A percentile compares a stretch with the other conserved stretches of the same genome.
These are phyloP conservation scores for Mobula hypostoma DNA, from an alignment of 2,113 vertebrate genomes.

Conservation along the genomic window DNA sequence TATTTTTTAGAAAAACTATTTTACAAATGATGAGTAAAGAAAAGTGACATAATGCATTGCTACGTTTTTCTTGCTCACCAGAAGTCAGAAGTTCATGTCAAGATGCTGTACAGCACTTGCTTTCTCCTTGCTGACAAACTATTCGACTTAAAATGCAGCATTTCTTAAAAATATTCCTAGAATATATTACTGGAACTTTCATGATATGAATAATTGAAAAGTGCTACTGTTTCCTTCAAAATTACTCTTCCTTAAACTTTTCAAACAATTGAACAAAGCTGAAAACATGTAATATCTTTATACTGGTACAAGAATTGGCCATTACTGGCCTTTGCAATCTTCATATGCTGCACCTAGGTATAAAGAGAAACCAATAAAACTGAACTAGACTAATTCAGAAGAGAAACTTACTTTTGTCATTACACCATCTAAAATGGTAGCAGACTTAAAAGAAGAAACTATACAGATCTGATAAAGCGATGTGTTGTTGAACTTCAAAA, in stretches of 20 bases:
- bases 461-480: background rate
- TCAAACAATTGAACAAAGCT: background rate
- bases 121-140: background rate
- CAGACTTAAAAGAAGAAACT: background rate
- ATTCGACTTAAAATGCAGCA: background rate
- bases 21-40: background rate
- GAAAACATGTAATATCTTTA: background rate
- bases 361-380: background rate
- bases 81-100: background rate
- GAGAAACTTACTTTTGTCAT: no score
- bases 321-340: background rate
- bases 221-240: background rate
- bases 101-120: background rate
- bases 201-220: background rate
- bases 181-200: background rate
- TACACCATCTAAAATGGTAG: background rate
- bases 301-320: background rate
- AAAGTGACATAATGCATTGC: background rate
- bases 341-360: background rate
- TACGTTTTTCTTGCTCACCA: background rate
- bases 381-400: background rate
- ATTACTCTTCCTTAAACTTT: background rate
- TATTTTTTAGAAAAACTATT: background rate
- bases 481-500: background rate
- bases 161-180: background rate